These are phyloP conservation scores for Argyra leucocephala DNA, from an alignment of 2,888 invertebrate genomes.

Conservation along the genomic window DNA sequence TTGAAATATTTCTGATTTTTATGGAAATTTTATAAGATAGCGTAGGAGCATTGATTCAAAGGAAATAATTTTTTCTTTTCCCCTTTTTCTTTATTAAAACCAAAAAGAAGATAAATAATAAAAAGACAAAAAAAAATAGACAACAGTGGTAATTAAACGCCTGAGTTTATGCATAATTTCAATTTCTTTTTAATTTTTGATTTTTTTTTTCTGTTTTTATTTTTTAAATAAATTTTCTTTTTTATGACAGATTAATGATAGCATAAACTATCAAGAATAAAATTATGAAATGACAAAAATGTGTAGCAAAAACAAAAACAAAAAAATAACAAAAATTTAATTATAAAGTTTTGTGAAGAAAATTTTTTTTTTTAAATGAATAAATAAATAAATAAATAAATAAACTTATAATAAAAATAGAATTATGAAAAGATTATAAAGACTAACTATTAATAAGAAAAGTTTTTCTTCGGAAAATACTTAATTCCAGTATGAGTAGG, in stretches of 20 bases:
- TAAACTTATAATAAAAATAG: neutral
- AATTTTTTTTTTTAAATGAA: too few species aligned
- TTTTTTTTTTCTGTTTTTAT: neutral
- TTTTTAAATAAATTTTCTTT: neutral
- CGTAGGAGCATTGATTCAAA: neutral
- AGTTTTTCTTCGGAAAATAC: too few species aligned
- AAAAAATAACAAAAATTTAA: neutral
- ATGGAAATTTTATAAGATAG: too few species aligned
- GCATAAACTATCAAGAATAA: neutral
- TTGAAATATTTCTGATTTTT: too few species aligned
- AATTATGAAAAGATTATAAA: neutral
- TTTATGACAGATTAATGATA: conserved; percentile 1
- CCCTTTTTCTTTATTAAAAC: neutral
- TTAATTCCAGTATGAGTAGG: too few species aligned
- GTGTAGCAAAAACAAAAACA: neutral
- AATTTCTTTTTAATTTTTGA: neutral
- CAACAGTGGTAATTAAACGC: neutral
- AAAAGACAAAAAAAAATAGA: neutral
- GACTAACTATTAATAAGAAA: neutral
- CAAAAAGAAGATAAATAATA: neutral
- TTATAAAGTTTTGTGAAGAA: too few species aligned
- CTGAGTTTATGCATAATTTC: conserved; percentile 1
- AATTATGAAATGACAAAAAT: neutral
- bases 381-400: too few species aligned
- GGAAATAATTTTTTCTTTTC: neutral